These are phyloP conservation scores for Rhinolophus ferrumequinum DNA, from an alignment of 2,113 vertebrate genomes.

Conservation along the genomic window DNA sequence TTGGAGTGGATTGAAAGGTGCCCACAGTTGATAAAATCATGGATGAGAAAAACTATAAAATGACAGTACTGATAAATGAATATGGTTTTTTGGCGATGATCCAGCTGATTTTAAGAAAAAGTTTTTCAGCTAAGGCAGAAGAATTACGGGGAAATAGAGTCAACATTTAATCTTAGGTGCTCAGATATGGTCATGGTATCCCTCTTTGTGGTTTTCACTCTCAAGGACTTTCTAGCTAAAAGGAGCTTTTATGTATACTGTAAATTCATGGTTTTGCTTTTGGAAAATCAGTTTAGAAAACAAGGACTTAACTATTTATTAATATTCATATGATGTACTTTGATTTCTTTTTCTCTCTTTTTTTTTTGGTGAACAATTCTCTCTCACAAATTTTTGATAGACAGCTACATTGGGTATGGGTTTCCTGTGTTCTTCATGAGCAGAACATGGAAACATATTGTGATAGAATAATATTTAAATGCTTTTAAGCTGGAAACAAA, in stretches of 20 bases:
- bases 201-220: background rate
- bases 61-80: background rate
- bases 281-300: slow-evolving; percentile 1
- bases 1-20: background rate
- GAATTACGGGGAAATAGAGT: background rate
- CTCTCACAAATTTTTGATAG: slow-evolving; percentile 69
- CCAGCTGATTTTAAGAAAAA: background rate
- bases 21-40: slow-evolving; percentile 31
- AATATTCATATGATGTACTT: background rate
- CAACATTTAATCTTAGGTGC: background rate
- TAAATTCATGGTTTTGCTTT: slow-evolving; percentile 25
- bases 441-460: slow-evolving; percentile 74
- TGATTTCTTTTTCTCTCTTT: slow-evolving; percentile 59
- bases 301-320: slow-evolving; percentile 1
- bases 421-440: slow-evolving; percentile 74
- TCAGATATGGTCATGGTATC: background rate
- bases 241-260: background rate
- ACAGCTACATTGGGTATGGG: slow-evolving; percentile 71
- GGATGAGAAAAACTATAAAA: background rate
- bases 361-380: slow-evolving; percentile 50
- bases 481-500: slow-evolving; percentile 79
- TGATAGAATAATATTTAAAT: slow-evolving; percentile 70
- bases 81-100: background rate
- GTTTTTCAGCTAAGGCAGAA: background rate
- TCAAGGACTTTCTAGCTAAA: background rate